Evolutionary conservation across 2,797 vertebrate genomes (phyloP), one percentile per base, ranked within the genome.

Genomic region (Dendrocincla fuliginosa): DNA sequence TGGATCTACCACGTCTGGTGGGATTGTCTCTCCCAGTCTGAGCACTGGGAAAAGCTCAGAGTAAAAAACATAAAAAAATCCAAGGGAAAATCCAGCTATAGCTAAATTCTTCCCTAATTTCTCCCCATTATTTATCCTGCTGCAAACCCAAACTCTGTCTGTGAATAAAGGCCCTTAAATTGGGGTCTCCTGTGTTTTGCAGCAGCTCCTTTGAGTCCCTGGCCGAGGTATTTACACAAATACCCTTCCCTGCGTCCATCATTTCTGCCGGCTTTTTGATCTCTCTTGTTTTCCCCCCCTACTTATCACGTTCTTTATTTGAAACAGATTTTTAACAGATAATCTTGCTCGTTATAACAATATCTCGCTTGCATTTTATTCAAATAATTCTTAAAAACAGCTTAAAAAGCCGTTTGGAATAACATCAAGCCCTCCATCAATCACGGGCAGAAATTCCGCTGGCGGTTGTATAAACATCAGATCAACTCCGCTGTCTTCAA

Each of bases 381-480:
- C 98, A 98, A 98, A 98, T 98, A 98, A 98, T 98, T 98, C 98
- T 98, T 98, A 98, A 98, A 98, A 98, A 98, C 98, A 98, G 98
- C 98, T 98, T 98, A 98, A 98, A 98, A 98, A 98, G 98, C 98
- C 97, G 98, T 98, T 98, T 98, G 98, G 98, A 98, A 98, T 98
- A 97, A 98, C 98, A 98, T 98, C 98, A 98, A 98, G 98, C 98
- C 97, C 95, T 95, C 98, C 98, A 98, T 98, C 98, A 98, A 99
- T 99, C 99, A 99, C 97, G 98, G 91, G 98, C 96, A 98, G 98
- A 98, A 98, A 99, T 98, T 99, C 99, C 98, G 99, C 99, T 99
- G 98, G 99, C 99, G 99, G 99, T 99, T 99, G 98, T 98, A 99
- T 99, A 99, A 99, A 99, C 99, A 99, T 99, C 99, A 99, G 99